Evolutionary conservation across 2,888 invertebrate genomes (phyloP).

Genomic region (Celastrina argiolus): DNA sequence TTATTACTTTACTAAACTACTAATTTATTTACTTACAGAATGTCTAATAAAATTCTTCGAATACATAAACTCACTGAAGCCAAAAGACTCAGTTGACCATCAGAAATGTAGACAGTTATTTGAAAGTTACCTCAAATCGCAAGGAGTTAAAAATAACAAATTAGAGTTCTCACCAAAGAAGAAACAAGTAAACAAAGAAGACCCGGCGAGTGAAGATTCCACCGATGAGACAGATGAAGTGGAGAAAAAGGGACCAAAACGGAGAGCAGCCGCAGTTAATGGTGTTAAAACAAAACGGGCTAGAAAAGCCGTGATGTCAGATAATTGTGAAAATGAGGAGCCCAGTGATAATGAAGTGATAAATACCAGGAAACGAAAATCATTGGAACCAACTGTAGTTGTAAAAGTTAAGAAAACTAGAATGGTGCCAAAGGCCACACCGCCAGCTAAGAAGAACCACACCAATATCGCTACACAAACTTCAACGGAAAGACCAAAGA

Average conservation of each 20-base stretch:
- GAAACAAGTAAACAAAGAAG: conserved; percentile 38
- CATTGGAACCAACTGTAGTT: conserved; percentile 50
- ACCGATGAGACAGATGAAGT: conserved; percentile 32
- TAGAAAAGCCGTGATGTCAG: conserved; percentile 36
- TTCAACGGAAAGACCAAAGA: conserved; percentile 48
- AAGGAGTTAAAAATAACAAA: conserved; percentile 78
- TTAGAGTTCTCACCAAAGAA: conserved; percentile 74
- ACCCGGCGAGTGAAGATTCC: conserved; percentile 30
- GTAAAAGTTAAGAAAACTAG: conserved; percentile 57
- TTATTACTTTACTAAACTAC: no score
- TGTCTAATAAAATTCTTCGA: conserved; percentile 81
- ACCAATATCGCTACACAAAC: conserved; percentile 65
- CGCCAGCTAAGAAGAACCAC: conserved; percentile 61
- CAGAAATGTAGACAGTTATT: conserved; percentile 83
- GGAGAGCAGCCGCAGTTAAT: conserved; percentile 32
- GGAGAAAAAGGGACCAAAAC: conserved; percentile 24
- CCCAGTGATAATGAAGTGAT: conserved; percentile 40
- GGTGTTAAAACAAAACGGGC: conserved; percentile 35
- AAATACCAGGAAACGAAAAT: conserved; percentile 51
- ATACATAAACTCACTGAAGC: conserved; percentile 82
- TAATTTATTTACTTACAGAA: conserved; percentile 60
- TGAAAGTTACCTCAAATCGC: conserved; percentile 79
- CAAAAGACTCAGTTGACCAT: conserved; percentile 86
- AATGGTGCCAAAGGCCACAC: conserved; percentile 56
- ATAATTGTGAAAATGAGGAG: conserved; percentile 50